phyloP scores from a whole-genome alignment of 1,140 invertebrate genomes.

The Apis cerana region DNA sequence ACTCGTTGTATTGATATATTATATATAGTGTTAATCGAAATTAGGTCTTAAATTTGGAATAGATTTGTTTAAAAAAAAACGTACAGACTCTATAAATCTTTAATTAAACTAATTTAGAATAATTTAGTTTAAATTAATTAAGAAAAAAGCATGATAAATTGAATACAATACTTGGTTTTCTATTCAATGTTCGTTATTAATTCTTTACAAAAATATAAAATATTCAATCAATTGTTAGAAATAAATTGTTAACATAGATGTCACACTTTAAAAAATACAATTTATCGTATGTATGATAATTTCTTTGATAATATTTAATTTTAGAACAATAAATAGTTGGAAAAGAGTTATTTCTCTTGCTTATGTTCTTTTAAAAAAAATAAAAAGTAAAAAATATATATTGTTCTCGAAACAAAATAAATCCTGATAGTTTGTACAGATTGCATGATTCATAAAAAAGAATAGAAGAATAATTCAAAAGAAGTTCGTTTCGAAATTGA shows the following conservation, averaged over 20 bases:
- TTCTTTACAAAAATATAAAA: neutral
- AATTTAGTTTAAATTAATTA: too few relatives aligned
- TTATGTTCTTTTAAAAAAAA: neutral
- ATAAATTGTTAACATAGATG: neutral
- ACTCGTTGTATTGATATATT: neutral
- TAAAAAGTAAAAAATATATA: neutral
- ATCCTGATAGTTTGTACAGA: neutral
- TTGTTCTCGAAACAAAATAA: neutral
- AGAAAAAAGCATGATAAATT: neutral
- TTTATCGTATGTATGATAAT: neutral
- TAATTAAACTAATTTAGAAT: too few relatives aligned
- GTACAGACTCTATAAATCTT: too few relatives aligned
- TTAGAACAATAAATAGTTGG: slow-evolving; percentile 3
- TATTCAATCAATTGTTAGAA: neutral
- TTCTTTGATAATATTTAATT: neutral
- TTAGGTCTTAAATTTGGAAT: too few relatives aligned
- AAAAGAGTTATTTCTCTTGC: neutral
- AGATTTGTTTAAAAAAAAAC: too few relatives aligned
- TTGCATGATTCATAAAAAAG: neutral
- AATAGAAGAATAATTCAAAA: neutral
- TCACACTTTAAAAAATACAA: neutral
- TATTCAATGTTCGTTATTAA: neutral
- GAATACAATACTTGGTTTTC: neutral
- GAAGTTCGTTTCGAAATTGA: neutral
- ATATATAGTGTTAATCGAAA: neutral